Conservation (phyloP, 2,797 vertebrate species). For the Botia almorhae region DNA sequence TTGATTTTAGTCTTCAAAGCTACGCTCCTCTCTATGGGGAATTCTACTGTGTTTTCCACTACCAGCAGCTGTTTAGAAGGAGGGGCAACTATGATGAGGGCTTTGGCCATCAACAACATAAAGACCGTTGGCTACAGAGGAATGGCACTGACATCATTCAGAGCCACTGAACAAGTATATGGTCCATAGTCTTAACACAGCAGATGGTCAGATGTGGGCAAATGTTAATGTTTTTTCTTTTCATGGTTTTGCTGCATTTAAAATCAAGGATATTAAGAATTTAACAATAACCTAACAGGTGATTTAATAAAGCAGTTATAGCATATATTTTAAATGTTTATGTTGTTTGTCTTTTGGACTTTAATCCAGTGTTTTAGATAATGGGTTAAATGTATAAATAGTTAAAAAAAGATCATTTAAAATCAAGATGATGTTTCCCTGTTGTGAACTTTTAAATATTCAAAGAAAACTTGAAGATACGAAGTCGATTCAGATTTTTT, state of each 20-base stretch:
- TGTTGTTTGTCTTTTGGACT: not conserved
- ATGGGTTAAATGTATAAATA: not conserved
- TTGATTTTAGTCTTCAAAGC: conserved; percentile 79
- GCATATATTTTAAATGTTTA: not conserved
- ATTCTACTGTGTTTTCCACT: conserved; percentile 87
- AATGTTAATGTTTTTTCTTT: not conserved
- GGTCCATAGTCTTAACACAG: not conserved
- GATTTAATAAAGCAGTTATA: conserved; percentile 16
- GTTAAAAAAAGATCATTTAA: not conserved
- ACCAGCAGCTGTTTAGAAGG: conserved; percentile 79
- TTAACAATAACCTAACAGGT: not conserved
- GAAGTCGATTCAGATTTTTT: not conserved
- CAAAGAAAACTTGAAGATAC: not conserved
- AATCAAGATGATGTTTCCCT: not conserved
- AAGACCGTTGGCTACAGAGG: conserved; percentile 72
- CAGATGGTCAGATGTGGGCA: conserved; percentile 9
- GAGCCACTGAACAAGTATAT: conserved; percentile 3
- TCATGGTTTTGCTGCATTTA: not conserved
- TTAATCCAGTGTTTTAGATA: not conserved
- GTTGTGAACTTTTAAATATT: conserved; percentile 1
- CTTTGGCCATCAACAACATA: conserved; percentile 76
- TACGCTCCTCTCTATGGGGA: conserved; percentile 77
- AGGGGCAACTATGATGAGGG: conserved; percentile 82
- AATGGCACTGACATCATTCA: conserved; percentile 59
- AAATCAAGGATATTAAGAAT: not conserved